Percentiles rank a stretch among this genome's conserved stretches.
These are phyloP conservation scores for Diplolepis rosae DNA, from an alignment of 2,888 invertebrate genomes.

Conservation along the genomic window DNA sequence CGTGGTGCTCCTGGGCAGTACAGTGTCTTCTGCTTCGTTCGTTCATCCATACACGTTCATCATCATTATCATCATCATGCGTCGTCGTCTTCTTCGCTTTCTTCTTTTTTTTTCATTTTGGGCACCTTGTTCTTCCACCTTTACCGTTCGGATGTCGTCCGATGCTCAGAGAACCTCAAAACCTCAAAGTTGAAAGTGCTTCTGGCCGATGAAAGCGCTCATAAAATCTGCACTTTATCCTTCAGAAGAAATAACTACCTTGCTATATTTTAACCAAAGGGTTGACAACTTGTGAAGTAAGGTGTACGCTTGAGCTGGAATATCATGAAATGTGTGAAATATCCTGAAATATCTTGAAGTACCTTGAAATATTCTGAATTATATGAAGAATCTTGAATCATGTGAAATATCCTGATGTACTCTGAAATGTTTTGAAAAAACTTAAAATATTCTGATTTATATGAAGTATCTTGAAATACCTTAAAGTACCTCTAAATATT, in stretches of 20 bases:
- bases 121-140: constrained; percentile 32
- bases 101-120: constrained; percentile 34
- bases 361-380: too few species aligned
- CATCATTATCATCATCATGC: constrained; percentile 44
- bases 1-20: constrained; percentile 57
- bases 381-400: too few species aligned
- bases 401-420: too few species aligned
- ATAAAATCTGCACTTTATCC: background rate
- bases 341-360: too few species aligned
- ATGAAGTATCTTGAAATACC: background rate
- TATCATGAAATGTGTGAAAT: too few species aligned
- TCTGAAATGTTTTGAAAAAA: too few species aligned
- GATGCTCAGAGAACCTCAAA: background rate
- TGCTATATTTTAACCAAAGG: too few species aligned
- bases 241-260: background rate
- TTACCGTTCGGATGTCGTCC: background rate
- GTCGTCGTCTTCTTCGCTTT: constrained; percentile 37
- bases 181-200: background rate
- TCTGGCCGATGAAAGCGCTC: background rate
- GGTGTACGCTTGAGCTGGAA: too few species aligned
- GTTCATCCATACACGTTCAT: constrained; percentile 36
- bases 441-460: too few species aligned
- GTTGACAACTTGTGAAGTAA: too few species aligned
- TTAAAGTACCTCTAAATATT: too few species aligned
- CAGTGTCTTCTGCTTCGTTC: constrained; percentile 38